phyloP scores from a whole-genome alignment of 2,797 vertebrate genomes.

The Cyprinodon diabolis region DNA sequence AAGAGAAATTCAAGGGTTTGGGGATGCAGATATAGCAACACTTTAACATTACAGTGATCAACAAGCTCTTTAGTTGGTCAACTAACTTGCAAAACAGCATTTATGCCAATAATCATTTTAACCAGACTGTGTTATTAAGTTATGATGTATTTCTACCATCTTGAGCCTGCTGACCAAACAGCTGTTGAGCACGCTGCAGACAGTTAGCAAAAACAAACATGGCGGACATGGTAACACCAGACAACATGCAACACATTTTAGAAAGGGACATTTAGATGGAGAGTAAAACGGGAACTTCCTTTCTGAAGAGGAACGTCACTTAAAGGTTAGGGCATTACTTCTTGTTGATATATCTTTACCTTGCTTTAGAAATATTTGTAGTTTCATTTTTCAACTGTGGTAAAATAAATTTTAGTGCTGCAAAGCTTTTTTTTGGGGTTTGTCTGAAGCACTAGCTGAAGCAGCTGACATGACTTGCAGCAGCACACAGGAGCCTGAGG shows the following conservation, averaged over 20 bases:
- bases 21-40: conserved; percentile 29
- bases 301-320: not conserved
- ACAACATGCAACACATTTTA: conserved; percentile 74
- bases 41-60: conserved; percentile 59
- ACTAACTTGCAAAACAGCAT: conserved; percentile 2
- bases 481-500: conserved; percentile 71
- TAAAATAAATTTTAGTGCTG: conserved; percentile 36
- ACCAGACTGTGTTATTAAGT: conserved; percentile 3
- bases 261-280: conserved; percentile 24
- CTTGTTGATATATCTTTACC: not conserved
- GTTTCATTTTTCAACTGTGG: conserved; percentile 9
- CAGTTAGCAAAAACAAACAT: conserved; percentile 69
- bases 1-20: conserved; percentile 63
- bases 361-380: not conserved
- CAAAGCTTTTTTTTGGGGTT: conserved; percentile 28
- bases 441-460: conserved; percentile 68
- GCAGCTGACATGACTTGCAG: conserved; percentile 73
- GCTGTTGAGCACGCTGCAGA: conserved; percentile 66
- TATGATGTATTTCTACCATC: not conserved
- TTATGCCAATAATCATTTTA: not conserved
- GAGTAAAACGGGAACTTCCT: conserved; percentile 5
- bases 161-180: conserved; percentile 76
- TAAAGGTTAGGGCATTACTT: not conserved
- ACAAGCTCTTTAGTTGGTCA: conserved; percentile 67
- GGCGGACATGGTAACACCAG: conserved; percentile 64